These are phyloP conservation scores for Dasysyrphus tricinctus DNA, from an alignment of 2,888 invertebrate genomes.

Conservation along the genomic window DNA sequence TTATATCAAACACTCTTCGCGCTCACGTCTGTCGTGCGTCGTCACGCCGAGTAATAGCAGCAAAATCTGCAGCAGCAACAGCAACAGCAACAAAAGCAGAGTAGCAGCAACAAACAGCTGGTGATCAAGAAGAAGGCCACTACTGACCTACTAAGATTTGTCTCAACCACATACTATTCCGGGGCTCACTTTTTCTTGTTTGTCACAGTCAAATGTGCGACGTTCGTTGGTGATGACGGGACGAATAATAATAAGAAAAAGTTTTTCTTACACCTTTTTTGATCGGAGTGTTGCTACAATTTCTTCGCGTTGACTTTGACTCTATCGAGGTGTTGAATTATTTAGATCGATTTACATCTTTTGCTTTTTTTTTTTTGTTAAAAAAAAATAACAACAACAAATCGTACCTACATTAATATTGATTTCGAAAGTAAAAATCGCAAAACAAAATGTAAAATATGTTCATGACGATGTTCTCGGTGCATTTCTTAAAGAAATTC, in stretches of 20 bases:
- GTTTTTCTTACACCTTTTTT: constrained; percentile 77
- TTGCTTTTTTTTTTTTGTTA: constrained; percentile 15
- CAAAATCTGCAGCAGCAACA: constrained; percentile 72
- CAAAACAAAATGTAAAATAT: constrained; percentile 61
- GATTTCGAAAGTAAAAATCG: constrained; percentile 59
- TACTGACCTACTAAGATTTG: constrained; percentile 82
- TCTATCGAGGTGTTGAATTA: constrained; percentile 43
- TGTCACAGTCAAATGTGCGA: constrained; percentile 77
- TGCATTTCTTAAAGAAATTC: constrained; percentile 63
- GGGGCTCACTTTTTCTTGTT: constrained; percentile 78
- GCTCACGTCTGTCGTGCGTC: constrained; percentile 54
- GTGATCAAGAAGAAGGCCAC: constrained; percentile 78
- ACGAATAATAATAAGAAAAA: constrained; percentile 82
- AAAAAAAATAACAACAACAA: constrained; percentile 31
- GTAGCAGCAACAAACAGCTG: constrained; percentile 74
- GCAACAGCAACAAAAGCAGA: constrained; percentile 69
- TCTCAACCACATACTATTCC: constrained; percentile 69
- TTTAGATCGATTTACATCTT: constrained; percentile 45
- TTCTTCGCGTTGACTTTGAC: constrained; percentile 18
- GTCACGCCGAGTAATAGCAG: constrained; percentile 54
- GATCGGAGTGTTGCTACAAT: constrained; percentile 15
- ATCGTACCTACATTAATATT: constrained; percentile 18
- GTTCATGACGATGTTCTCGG: constrained; percentile 37
- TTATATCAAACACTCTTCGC: constrained; percentile 62
- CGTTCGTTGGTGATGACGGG: constrained; percentile 77